Evolutionary conservation across 2,113 vertebrate genomes (phyloP), one percentile per base, ranked within the genome.

Genomic region (Nestor notabilis): DNA sequence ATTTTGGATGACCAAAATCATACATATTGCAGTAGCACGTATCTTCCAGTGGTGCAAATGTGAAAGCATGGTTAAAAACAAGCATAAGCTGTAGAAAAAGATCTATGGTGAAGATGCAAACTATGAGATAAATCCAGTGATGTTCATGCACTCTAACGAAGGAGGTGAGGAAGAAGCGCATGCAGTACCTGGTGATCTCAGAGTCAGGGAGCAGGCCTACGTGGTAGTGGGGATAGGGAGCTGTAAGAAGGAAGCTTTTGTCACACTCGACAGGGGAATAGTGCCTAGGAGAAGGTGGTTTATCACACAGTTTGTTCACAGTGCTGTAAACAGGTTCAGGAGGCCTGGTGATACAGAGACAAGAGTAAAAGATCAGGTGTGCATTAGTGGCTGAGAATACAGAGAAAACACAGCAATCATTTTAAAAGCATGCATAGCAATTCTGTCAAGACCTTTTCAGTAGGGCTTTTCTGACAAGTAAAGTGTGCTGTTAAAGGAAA

Each of bases 271-370:
- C 97, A 92, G 99, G 99, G 98, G 99, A 99, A 98, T 99, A 99
- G 98, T 99, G 99, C 97, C 98, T 99, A 98, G 99, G 99, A 98
- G 99, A 99, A 98, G 99, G 98, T 97, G 98, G 98, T 98, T 99
- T 99, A 98, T 99, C 99, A 98, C 99, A 99, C 92, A 99, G 98
- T 99, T 99, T 99, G 99, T 99, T 99, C 98, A 99, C 99, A 99
- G 99, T 99, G 99, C 99, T 99, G 99, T 99, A 99, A 99, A 99
- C 99, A 76, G 99, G 99, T 98, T 99, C 99, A 96, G 99, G 99
- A 98, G 99, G 99, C 99, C 99, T 99, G 98, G 97, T 98, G 96
- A 97, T 70, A 98, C 96, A 97, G 98, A 97, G 87, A 98, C 90
- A 98, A 98, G 98, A 97, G 97, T 97, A 96, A 98, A 96, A 98